Conservation (phyloP, 1,140 invertebrate genomes). For the Sarcophaga peregrina region DNA sequence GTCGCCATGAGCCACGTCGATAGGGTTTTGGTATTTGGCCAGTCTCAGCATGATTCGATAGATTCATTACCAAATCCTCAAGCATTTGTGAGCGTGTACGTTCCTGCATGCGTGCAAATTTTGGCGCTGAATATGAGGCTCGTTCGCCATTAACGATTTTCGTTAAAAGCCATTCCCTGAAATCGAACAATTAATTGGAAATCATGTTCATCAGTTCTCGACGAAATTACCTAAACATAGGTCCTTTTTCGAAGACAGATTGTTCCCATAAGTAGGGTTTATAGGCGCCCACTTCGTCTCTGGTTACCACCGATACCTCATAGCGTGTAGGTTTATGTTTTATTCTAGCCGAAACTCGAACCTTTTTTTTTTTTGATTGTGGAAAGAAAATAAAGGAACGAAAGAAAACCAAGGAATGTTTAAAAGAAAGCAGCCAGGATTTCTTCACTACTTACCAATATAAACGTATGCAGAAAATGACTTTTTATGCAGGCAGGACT, state of each 20-base stretch:
- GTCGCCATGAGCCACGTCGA: conserved; percentile 88
- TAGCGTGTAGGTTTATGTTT: conserved; percentile 87
- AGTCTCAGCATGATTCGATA: conserved; percentile 93
- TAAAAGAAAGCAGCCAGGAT: not conserved
- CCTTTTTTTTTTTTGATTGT: conserved; percentile 57
- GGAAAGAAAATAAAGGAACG: not conserved
- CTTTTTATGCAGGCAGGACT: conserved; percentile 93
- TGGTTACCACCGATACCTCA: conserved; percentile 92
- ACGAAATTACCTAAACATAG: conserved; percentile 74
- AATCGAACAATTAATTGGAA: conserved; percentile 10
- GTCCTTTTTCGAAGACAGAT: conserved; percentile 92
- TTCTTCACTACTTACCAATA: conserved; percentile 71
- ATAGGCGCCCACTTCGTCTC: conserved; percentile 97
- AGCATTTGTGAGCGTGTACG: conserved; percentile 91
- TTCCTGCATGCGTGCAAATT: conserved; percentile 96
- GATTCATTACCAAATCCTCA: conserved; percentile 92
- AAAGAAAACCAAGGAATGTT: not conserved
- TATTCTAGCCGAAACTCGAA: conserved; percentile 85
- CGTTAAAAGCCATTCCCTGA: conserved; percentile 92
- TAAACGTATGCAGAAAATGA: conserved; percentile 93
- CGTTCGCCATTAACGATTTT: conserved; percentile 98
- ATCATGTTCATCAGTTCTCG: not conserved
- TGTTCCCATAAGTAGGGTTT: conserved; percentile 96
- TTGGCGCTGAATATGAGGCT: conserved; percentile 95
- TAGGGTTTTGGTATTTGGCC: conserved; percentile 96